Evolutionary conservation across 2,888 invertebrate species (phyloP), one percentile per base, ranked within the genome.

Genomic region (Lymantria dispar): DNA sequence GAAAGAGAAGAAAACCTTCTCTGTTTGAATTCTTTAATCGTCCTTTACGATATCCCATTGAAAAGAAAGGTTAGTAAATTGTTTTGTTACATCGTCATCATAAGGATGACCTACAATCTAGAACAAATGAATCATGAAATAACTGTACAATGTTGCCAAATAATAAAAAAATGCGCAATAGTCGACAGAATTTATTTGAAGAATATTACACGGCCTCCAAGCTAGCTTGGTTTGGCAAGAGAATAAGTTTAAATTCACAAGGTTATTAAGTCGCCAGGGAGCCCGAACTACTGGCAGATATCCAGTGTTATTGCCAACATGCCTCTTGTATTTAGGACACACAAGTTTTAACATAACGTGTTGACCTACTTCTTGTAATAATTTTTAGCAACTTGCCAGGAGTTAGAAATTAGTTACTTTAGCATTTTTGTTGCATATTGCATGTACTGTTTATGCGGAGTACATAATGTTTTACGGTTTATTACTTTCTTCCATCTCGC

Each of bases 281-380:
- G 69, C 65, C 60, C 60, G 56, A 52, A 58, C 38, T 63, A 62
- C 80, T 87, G 87, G 87, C 87, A 80, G 38, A n/a, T 52, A 64
- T 81, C 87, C 87, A 88, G 80, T 58, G 51, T 50, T 54, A 61
- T 70, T 78, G 80, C 77, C 80, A 80, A 78, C 80, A 76, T 13
- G 22, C 44, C 39, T 40, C 22, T 40, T n/a, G 44, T 72, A 81
- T 83, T 82, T 83, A 77, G 80, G 72, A 74, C 80, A 78, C 72
- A 80, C 72, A 68, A 74, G 72, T 76, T 78, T 74, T 74, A 73
- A 70, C 76, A 73, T 76, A 76, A 74, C 72, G 71, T 61, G 68
- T 60, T 74, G 75, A 71, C 72, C 80, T 67, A 75, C 52, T 70
- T 76, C 50, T 46, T 52, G 63, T 68, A 68, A 65, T 70, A 71